These are phyloP conservation scores for Apomyelois bistriatella DNA, from an alignment of 2,888 invertebrate genomes.

Conservation along the genomic window DNA sequence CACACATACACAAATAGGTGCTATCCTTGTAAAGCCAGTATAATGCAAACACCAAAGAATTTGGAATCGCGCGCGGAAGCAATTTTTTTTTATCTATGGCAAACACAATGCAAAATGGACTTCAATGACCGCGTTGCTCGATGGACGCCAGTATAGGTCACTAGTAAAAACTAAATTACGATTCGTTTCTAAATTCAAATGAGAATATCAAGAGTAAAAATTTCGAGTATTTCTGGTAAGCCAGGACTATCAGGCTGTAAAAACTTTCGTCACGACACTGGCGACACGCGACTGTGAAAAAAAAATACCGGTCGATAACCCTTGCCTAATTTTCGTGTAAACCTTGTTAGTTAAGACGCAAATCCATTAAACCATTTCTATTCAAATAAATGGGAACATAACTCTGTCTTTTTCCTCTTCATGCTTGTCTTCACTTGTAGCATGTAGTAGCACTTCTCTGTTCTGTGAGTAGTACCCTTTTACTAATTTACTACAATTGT, in stretches of 20 bases:
- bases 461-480: no score
- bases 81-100: no score
- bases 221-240: constrained; percentile 11
- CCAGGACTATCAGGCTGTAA: constrained; percentile 20
- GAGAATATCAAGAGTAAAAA: constrained; percentile 7
- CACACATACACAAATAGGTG: no score
- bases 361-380: neutral
- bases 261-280: constrained; percentile 22
- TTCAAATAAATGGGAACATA: neutral
- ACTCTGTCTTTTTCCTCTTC: neutral
- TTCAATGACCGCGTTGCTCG: no score
- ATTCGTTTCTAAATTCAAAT: neutral
- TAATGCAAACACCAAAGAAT: no score
- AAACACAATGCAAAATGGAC: no score
- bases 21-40: no score
- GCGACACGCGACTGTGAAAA: constrained; percentile 30
- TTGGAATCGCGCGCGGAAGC: no score
- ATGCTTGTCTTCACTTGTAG: no score
- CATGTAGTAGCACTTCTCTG: no score
- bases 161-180: neutral
- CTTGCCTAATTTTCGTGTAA: constrained; percentile 19
- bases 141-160: neutral
- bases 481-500: no score
- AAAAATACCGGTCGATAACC: constrained; percentile 22
- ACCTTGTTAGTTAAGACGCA: constrained; percentile 11